phyloP scores from a whole-genome alignment of 2,888 invertebrate species.

The Phragmatobia fuliginosa region DNA sequence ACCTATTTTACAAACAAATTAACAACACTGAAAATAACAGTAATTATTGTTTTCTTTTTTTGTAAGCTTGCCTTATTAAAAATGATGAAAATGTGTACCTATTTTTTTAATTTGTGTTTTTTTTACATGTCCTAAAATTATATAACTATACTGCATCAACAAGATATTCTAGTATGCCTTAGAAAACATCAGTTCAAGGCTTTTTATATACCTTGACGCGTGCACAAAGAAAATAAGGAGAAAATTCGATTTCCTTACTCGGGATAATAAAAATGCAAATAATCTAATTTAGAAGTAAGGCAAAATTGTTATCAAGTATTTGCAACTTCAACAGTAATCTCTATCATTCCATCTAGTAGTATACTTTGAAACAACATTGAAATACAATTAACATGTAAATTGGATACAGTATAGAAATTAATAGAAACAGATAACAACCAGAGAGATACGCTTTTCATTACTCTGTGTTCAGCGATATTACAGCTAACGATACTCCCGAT shows the following conservation, averaged over 20 bases:
- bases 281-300: background rate
- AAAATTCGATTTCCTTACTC: too few species aligned
- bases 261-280: background rate
- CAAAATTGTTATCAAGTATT: background rate
- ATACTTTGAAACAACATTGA: slow-evolving; percentile 3
- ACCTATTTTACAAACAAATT: background rate
- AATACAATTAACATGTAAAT: slow-evolving; percentile 5
- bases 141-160: background rate
- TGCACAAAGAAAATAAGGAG: too few species aligned
- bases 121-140: too few species aligned
- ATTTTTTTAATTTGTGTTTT: background rate
- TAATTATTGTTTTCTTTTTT: background rate
- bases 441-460: background rate
- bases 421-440: slow-evolving; percentile 4
- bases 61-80: too few species aligned
- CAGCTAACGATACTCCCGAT: background rate
- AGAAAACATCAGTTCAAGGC: too few species aligned
- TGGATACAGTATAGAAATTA: slow-evolving; percentile 1
- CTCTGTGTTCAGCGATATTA: background rate
- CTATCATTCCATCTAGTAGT: background rate
- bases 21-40: background rate
- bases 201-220: too few species aligned
- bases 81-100: too few species aligned
- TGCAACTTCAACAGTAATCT: background rate
- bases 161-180: too few species aligned